Base-by-base conservation (phyloP, 2,797 vertebrate species). In the Pterois miles region DNA sequence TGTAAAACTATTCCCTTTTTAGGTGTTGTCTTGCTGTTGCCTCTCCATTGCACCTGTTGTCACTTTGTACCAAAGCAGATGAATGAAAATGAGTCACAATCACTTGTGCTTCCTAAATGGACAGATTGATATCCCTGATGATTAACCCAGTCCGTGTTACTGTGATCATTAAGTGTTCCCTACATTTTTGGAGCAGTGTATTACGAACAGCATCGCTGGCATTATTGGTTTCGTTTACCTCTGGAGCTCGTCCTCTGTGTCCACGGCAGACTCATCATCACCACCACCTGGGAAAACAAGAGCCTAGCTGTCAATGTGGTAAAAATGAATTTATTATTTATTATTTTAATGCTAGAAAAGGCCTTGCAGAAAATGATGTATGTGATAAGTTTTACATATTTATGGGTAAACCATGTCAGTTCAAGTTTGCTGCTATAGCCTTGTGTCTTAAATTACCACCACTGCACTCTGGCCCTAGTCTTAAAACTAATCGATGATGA, bases 181-280 rank as follows among this genome's bases (percentile, higher is more conserved):
- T n/a, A n/a, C n/a, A n/a, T n/a, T n/a, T n/a, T n/a, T n/a, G n/a
- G n/a, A n/a, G n/a, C n/a, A n/a, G n/a, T n/a, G n/a, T 25, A 65
- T 43, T 3, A 36, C 36, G 31, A 57, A 54, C 6, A 2, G 12
- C 18, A 57, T 57, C 22, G 46, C 14, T n/a, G 29, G 22, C 29
- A 31, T 34, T 3, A 23, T 50, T 46, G 2, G 22, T 60, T 68
- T 8, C 7, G 53, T 80, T 91, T 91, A 97, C 97, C 96, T 97
- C 84, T 96, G 95, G 66, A 98, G 94, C 76, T 98, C 97, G 13
- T 97, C 97, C 67, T 97, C 97, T 0, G 97, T 98, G 91, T 98
- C 97, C 78, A 90, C 93, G 0, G 92, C 96, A 4, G 97, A 97
- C 1, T 95, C 95, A 2, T 95, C 94, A 0, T 91, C 92, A 5